These are phyloP conservation scores for Chaenodraco wilsoni DNA, from an alignment of 2,797 vertebrate species.

Conservation along the genomic window DNA sequence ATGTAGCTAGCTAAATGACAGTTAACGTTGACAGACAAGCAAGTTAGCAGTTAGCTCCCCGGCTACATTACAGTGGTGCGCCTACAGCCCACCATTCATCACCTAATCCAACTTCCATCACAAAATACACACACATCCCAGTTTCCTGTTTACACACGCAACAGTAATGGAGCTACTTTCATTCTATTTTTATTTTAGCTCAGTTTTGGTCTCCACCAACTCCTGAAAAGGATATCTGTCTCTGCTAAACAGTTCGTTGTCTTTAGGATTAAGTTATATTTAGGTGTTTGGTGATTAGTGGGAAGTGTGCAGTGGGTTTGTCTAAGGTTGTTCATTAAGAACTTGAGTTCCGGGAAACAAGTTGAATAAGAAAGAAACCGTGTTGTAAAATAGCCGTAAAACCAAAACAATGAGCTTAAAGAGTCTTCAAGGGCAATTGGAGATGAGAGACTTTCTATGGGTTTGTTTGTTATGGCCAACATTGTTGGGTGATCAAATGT, in stretches of 20 bases:
- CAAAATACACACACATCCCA: neutral
- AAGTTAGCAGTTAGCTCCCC: too few relatives aligned
- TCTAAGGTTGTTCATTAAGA: neutral
- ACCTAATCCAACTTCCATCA: neutral
- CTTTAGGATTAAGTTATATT: neutral
- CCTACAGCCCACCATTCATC: too few relatives aligned
- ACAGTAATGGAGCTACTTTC: neutral
- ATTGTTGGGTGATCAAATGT: neutral
- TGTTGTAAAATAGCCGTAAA: neutral
- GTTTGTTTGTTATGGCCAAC: neutral
- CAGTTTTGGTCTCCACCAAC: conserved; percentile 1
- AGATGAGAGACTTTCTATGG: neutral
- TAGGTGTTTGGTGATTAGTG: neutral
- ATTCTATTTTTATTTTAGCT: neutral
- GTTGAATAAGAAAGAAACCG: neutral
- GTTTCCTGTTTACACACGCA: neutral
- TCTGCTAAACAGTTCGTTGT: neutral
- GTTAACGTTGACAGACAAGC: too few relatives aligned
- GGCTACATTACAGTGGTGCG: too few relatives aligned
- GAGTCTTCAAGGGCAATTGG: neutral
- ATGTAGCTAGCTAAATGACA: too few relatives aligned
- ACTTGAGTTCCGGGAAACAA: neutral
- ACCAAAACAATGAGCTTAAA: conserved; percentile 1
- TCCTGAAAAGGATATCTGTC: neutral
- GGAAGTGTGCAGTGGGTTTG: neutral